A percentile compares a stretch with the other conserved stretches of the same genome.
Evolutionary conservation across 2,797 vertebrate genomes (phyloP).

Genomic region (Oophaga sylvatica): DNA sequence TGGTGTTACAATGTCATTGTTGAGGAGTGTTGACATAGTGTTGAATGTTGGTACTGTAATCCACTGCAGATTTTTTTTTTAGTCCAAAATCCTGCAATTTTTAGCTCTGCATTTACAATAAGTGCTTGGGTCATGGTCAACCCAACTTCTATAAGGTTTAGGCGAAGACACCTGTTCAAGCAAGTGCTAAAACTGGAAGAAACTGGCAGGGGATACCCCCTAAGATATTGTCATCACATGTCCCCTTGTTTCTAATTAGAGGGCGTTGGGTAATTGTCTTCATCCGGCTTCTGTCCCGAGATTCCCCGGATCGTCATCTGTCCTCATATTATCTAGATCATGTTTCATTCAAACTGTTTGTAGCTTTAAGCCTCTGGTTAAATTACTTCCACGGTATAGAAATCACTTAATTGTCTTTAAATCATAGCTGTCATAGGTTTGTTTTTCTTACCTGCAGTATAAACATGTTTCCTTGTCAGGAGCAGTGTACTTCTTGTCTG

Average conservation of each 20-base stretch:
- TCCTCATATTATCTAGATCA: not conserved
- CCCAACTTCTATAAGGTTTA: too few species aligned
- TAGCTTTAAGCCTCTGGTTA: slow-evolving; percentile 15
- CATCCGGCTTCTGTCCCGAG: not conserved
- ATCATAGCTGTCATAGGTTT: slow-evolving; percentile 42
- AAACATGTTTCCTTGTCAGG: slow-evolving; percentile 49
- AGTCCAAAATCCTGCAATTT: too few species aligned
- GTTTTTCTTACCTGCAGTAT: slow-evolving; percentile 43
- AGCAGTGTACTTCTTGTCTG: slow-evolving; percentile 13
- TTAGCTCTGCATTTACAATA: too few species aligned
- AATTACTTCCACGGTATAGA: slow-evolving; percentile 8
- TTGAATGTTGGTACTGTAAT: too few species aligned
- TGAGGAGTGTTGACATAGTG: too few species aligned
- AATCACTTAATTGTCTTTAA: slow-evolving; percentile 48
- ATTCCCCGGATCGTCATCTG: not conserved
- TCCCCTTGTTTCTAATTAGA: not conserved
- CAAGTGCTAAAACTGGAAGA: not conserved
- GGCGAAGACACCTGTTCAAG: too few species aligned
- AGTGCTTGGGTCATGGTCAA: too few species aligned
- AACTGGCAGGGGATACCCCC: not conserved
- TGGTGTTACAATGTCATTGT: too few species aligned
- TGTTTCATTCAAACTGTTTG: not conserved
- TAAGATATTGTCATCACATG: not conserved
- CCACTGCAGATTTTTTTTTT: too few species aligned
- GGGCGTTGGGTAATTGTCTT: not conserved